A percentile compares a stretch with the other conserved stretches of the same genome.
Evolutionary conservation across 2,797 vertebrate species (phyloP).

Genomic region (Eulemur rubriventer): DNA sequence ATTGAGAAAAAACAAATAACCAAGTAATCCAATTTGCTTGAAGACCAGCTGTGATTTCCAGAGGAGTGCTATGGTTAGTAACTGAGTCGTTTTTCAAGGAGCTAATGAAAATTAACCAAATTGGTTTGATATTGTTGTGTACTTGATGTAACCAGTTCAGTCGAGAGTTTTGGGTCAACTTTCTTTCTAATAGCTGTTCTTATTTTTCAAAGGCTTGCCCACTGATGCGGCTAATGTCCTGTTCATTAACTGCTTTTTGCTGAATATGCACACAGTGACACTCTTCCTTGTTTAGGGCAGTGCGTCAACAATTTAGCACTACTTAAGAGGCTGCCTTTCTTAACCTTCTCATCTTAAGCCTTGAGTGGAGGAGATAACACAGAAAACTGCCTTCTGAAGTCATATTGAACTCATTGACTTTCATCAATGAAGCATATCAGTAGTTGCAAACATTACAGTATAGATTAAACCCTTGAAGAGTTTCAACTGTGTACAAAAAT

Average conservation of each 20-base stretch:
- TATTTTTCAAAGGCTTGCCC: neutral
- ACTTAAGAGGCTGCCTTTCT: conserved; percentile 63
- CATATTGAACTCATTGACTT: conserved; percentile 74
- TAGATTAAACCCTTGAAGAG: conserved; percentile 69
- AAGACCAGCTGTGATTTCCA: neutral
- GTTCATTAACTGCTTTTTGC: neutral
- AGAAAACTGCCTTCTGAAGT: conserved; percentile 76
- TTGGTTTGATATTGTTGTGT: neutral
- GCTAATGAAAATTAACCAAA: neutral
- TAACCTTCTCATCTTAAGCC: conserved; percentile 69
- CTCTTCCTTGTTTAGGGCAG: neutral
- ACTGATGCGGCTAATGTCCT: neutral
- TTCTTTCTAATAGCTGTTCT: neutral
- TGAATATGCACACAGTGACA: neutral
- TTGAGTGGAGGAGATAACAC: conserved; percentile 66
- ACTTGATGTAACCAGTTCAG: neutral
- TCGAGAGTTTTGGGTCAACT: neutral
- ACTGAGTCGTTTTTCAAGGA: neutral
- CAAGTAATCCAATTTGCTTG: neutral
- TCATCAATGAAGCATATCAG: conserved; percentile 44
- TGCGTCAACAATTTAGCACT: neutral
- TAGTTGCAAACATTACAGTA: conserved; percentile 49
- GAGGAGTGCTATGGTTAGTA: neutral
- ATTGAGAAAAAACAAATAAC: neutral
- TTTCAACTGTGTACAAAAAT: conserved; percentile 45